phyloP scores from a whole-genome alignment of 2,888 invertebrate species.

The Disparrhopalites patrizii region DNA sequence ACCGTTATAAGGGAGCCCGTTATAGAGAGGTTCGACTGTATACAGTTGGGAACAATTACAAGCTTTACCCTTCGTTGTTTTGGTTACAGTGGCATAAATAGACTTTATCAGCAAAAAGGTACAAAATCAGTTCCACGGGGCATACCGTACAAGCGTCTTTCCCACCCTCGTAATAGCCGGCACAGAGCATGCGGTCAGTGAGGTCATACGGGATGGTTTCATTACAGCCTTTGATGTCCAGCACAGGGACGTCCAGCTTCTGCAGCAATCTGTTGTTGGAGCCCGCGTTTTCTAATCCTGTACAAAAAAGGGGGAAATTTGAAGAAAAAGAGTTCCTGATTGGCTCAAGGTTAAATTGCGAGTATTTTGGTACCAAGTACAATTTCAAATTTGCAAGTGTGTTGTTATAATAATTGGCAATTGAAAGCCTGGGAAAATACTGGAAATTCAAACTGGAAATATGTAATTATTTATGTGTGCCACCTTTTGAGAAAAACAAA shows the following conservation, averaged over 20 bases:
- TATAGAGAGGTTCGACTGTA: too few species aligned
- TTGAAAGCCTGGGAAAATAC: too few species aligned
- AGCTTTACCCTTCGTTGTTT: too few species aligned
- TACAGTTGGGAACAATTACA: too few species aligned
- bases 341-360: too few species aligned
- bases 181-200: slow-evolving; percentile 37
- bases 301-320: neutral
- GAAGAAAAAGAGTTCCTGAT: too few species aligned
- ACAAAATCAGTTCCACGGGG: too few species aligned
- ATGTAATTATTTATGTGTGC: too few species aligned
- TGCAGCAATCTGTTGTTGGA: slow-evolving; percentile 17
- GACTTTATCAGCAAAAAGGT: neutral
- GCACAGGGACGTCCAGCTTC: slow-evolving; percentile 2
- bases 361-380: neutral
- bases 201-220: slow-evolving; percentile 5
- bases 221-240: slow-evolving; percentile 10
- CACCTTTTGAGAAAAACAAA: too few species aligned
- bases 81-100: too few species aligned
- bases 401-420: neutral
- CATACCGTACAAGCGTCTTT: slow-evolving; percentile 41
- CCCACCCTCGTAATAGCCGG: slow-evolving; percentile 35
- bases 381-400: neutral
- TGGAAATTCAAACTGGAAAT: too few species aligned
- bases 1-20: too few species aligned
- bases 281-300: slow-evolving; percentile 9